phyloP scores from a whole-genome alignment of 1,140 invertebrate species.

The Ruditapes philippinarum region DNA sequence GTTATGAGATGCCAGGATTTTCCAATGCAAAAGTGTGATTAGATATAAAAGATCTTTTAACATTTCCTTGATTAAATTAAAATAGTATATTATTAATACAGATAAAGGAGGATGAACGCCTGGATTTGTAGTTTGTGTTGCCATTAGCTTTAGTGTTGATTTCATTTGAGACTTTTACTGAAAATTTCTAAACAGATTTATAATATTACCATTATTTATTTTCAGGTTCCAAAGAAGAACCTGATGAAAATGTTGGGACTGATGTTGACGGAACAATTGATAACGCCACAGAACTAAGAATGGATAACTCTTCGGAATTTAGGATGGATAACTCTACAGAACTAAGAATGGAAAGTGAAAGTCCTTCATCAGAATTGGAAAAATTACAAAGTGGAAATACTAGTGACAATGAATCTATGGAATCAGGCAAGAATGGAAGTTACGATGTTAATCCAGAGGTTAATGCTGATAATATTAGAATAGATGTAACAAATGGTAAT shows the following conservation, averaged over 20 bases:
- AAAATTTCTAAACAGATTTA: no score
- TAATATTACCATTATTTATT: background rate
- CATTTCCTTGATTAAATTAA: no score
- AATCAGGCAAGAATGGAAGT: constrained; percentile 36
- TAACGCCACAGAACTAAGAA: constrained; percentile 28
- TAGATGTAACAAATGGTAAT: background rate
- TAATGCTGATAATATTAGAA: background rate
- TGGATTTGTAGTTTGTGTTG: background rate
- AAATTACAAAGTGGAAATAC: constrained; percentile 15
- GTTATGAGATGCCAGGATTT: no score
- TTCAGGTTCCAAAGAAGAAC: constrained; percentile 19
- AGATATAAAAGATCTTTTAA: no score
- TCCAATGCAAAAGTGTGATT: no score
- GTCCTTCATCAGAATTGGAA: constrained; percentile 55
- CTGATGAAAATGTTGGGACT: constrained; percentile 29
- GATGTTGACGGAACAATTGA: constrained; percentile 40
- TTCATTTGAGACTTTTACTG: background rate
- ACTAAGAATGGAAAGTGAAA: constrained; percentile 58
- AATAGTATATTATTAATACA: no score
- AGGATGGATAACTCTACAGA: constrained; percentile 33
- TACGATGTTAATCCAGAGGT: constrained; percentile 56
- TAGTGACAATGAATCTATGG: constrained; percentile 54
- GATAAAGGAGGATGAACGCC: no score
- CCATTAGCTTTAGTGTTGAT: background rate
- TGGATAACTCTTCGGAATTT: constrained; percentile 55